Evolutionary conservation across 2,113 vertebrate species (phyloP).

Genomic region (Protomyctophum bolini): DNA sequence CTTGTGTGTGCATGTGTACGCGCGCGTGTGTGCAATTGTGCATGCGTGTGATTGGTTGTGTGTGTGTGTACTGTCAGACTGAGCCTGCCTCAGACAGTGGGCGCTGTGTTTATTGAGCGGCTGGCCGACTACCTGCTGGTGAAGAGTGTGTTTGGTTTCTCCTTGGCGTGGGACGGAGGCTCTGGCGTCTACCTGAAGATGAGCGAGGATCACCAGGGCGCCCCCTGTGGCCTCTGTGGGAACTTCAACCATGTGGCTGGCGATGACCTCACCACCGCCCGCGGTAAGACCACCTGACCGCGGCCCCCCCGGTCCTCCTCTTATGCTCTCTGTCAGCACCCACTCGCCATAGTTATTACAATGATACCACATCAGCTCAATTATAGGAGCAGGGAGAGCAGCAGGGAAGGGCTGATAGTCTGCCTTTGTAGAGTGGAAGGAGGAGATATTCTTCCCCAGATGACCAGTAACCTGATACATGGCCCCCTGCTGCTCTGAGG

Average conservation of each 20-base stretch:
- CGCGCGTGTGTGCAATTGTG: not conserved
- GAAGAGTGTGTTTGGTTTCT: slow-evolving; percentile 97
- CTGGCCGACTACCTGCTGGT: slow-evolving; percentile 96
- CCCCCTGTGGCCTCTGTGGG: slow-evolving; percentile 93
- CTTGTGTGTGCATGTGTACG: slow-evolving; percentile 23
- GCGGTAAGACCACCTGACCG: slow-evolving; percentile 80
- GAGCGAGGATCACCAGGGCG: slow-evolving; percentile 89
- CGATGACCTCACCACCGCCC: slow-evolving; percentile 89
- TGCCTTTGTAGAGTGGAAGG: slow-evolving; percentile 48
- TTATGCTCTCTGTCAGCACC: slow-evolving; percentile 70
- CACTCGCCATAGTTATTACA: slow-evolving; percentile 64
- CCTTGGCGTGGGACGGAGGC: slow-evolving; percentile 95
- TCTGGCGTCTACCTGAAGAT: slow-evolving; percentile 96
- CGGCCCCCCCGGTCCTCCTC: slow-evolving; percentile 37
- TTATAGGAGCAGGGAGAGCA: slow-evolving; percentile 39
- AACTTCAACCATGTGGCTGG: slow-evolving; percentile 91
- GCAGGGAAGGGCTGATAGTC: slow-evolving; percentile 33
- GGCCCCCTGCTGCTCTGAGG: slow-evolving; percentile 14
- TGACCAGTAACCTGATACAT: slow-evolving; percentile 58
- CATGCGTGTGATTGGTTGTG: not conserved
- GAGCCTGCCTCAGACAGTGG: slow-evolving; percentile 88
- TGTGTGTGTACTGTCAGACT: slow-evolving; percentile 75
- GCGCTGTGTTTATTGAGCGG: slow-evolving; percentile 90
- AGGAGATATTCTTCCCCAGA: slow-evolving; percentile 46
- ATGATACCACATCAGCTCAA: slow-evolving; percentile 60